Evolutionary conservation across 2,797 vertebrate species (phyloP).

Genomic region (Percopsis omiscomaycus): DNA sequence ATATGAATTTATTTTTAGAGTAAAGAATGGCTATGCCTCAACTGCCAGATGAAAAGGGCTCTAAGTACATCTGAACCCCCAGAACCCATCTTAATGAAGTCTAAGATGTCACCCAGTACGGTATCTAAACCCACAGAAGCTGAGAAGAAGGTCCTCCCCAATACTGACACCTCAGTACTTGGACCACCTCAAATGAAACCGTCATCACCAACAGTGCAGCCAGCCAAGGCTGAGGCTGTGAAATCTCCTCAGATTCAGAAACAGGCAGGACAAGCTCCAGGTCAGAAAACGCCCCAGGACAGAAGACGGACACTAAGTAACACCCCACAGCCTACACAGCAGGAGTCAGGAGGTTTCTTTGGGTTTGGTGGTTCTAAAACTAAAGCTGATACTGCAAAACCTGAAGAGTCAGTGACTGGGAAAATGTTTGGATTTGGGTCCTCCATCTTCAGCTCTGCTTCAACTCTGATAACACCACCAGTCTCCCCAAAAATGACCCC

Average conservation of each 20-base stretch:
- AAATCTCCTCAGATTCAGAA: constrained; percentile 65
- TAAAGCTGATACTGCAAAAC: constrained; percentile 74
- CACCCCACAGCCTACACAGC: constrained; percentile 52
- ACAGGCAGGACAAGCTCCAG: constrained; percentile 51
- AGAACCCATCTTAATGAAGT: constrained; percentile 52
- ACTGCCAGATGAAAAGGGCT: constrained; percentile 91
- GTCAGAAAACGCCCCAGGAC: constrained; percentile 64
- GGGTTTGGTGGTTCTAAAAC: constrained; percentile 85
- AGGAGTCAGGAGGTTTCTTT: constrained; percentile 87
- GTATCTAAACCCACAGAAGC: constrained; percentile 43
- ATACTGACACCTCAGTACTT: constrained; percentile 58
- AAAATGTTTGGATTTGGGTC: constrained; percentile 96
- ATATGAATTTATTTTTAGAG: constrained; percentile 43
- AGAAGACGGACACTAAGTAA: constrained; percentile 63
- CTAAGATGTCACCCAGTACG: constrained; percentile 65
- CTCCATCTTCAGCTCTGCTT: constrained; percentile 92
- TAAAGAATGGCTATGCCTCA: constrained; percentile 91
- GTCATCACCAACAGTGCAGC: constrained; percentile 46
- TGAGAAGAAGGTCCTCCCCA: constrained; percentile 61
- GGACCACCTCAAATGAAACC: constrained; percentile 65
- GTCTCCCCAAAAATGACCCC: constrained; percentile 71
- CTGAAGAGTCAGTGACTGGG: constrained; percentile 81
- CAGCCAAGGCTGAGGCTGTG: constrained; percentile 58
- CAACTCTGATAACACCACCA: constrained; percentile 85
- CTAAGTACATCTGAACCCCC: constrained; percentile 73